Conservation (phyloP, 2,888 invertebrate genomes). For the Protodeltote pygarga region DNA sequence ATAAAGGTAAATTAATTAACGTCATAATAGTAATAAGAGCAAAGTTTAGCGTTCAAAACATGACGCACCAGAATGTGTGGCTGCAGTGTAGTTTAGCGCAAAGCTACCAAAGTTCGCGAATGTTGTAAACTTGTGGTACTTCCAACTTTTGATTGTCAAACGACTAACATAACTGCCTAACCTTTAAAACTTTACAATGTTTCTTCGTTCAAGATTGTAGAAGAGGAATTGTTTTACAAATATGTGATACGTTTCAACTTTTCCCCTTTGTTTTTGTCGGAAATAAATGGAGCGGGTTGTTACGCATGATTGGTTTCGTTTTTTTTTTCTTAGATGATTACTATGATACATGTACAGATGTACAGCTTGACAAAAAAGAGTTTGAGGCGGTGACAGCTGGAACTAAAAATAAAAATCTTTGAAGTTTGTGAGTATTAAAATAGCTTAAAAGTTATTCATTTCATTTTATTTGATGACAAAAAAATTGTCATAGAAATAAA, state of each 20-base stretch:
- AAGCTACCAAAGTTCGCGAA: constrained; percentile 2
- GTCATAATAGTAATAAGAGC: background rate
- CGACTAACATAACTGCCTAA: constrained; percentile 8
- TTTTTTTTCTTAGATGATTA: too few relatives aligned
- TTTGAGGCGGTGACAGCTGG: too few relatives aligned
- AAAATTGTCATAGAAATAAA: too few relatives aligned
- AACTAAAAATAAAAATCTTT: too few relatives aligned
- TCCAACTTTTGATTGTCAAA: constrained; percentile 29
- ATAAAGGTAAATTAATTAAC: too few relatives aligned
- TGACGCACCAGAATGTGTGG: background rate
- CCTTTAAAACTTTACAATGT: constrained; percentile 19
- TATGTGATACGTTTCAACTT: constrained; percentile 33
- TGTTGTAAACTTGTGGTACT: constrained; percentile 18
- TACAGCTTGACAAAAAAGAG: too few relatives aligned
- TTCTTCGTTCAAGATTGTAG: constrained; percentile 19
- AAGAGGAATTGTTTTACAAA: constrained; percentile 34
- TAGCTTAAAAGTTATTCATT: too few relatives aligned
- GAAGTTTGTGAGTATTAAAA: too few relatives aligned
- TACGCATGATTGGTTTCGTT: constrained; percentile 19
- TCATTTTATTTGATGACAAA: too few relatives aligned
- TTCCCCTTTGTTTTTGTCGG: constrained; percentile 18
- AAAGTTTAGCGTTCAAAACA: background rate
- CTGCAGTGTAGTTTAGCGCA: background rate
- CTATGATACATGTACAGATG: too few relatives aligned
- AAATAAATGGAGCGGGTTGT: constrained; percentile 27